phyloP scores from a whole-genome alignment of 2,797 vertebrate species.

The Syngnathus acus region DNA sequence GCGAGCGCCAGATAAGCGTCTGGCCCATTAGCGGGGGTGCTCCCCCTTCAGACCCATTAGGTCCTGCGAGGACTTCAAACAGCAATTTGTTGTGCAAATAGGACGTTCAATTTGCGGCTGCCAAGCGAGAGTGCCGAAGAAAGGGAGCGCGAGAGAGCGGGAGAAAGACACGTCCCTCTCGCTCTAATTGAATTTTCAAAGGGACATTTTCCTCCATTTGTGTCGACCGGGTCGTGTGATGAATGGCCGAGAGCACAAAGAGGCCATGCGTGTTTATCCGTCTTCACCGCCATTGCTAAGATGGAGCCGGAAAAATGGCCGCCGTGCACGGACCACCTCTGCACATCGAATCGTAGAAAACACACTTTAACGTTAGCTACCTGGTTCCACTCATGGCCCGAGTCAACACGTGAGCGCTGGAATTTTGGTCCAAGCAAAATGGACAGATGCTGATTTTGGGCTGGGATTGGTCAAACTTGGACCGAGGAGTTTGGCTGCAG shows the following conservation, averaged over 20 bases:
- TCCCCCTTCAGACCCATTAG: constrained; percentile 73
- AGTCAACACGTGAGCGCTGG: not conserved
- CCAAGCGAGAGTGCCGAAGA: constrained; percentile 23
- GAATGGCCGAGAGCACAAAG: constrained; percentile 68
- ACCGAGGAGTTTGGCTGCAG: too few relatives aligned
- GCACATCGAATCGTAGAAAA: not conserved
- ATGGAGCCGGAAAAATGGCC: not conserved
- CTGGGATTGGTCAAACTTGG: too few relatives aligned
- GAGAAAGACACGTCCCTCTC: constrained; percentile 57
- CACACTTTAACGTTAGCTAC: not conserved
- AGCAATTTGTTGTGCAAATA: constrained; percentile 79
- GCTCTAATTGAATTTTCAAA: constrained; percentile 81
- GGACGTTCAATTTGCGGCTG: constrained; percentile 68
- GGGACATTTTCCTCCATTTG: constrained; percentile 69
- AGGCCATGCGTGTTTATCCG: constrained; percentile 68
- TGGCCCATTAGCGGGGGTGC: constrained; percentile 52
- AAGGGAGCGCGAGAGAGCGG: constrained; percentile 24
- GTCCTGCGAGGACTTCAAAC: constrained; percentile 73
- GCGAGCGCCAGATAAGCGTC: constrained; percentile 59
- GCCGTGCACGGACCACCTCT: not conserved
- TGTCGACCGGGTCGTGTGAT: constrained; percentile 60
- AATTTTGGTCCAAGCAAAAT: not conserved
- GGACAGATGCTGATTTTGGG: not conserved
- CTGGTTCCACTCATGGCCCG: not conserved
- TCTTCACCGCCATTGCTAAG: constrained; percentile 29